phyloP scores from a whole-genome alignment of 2,888 invertebrate species.

The Melieria crassipennis region DNA sequence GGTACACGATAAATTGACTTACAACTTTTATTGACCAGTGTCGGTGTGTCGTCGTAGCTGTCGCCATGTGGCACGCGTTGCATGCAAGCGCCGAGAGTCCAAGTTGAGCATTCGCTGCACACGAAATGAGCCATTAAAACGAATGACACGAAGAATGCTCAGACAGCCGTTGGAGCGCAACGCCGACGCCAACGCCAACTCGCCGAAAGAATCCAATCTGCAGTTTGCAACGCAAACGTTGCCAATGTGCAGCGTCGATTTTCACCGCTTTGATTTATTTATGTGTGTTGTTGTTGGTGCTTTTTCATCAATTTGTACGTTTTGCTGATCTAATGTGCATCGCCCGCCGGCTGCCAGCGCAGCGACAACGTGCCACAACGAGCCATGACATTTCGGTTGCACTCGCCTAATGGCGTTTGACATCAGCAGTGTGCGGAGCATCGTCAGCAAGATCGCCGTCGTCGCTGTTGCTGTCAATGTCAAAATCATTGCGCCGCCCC shows the following conservation, averaged over 20 bases:
- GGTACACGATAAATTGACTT: slow-evolving; percentile 28
- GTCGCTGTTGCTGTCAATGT: slow-evolving; percentile 25
- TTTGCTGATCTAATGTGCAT: too few relatives aligned
- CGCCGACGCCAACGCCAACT: too few relatives aligned
- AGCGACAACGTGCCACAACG: slow-evolving; percentile 8
- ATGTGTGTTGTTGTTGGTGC: too few relatives aligned
- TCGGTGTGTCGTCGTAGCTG: background rate
- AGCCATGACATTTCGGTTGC: slow-evolving; percentile 28
- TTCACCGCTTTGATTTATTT: too few relatives aligned
- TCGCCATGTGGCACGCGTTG: slow-evolving; percentile 17
- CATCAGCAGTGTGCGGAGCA: slow-evolving; percentile 25
- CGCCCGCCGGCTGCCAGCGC: background rate
- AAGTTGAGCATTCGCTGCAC: slow-evolving; percentile 25
- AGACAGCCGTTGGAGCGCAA: too few relatives aligned
- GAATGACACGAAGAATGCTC: slow-evolving; percentile 43
- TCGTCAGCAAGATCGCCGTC: background rate
- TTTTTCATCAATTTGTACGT: too few relatives aligned
- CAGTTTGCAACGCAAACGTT: too few relatives aligned
- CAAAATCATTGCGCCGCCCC: slow-evolving; percentile 44
- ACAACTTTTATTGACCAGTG: slow-evolving; percentile 30
- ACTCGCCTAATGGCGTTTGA: slow-evolving; percentile 35
- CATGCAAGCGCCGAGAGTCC: background rate
- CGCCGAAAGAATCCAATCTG: too few relatives aligned
- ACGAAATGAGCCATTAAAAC: slow-evolving; percentile 42
- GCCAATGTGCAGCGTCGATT: too few relatives aligned